Evolutionary conservation across 2,113 vertebrate genomes (phyloP).

Genomic region (Passer domesticus): DNA sequence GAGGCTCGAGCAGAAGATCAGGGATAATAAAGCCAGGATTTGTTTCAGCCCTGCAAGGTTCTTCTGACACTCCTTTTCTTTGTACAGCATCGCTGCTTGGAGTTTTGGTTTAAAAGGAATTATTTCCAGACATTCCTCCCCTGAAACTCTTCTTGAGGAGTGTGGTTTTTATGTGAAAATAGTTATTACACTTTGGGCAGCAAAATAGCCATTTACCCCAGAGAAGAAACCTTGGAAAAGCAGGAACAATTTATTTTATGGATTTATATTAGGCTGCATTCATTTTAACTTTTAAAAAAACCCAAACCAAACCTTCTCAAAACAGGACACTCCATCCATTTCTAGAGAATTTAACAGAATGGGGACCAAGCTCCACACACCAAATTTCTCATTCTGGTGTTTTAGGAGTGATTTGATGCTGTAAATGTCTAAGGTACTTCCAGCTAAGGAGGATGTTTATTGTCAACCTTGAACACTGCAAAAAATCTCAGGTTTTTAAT

Average conservation of each 20-base stretch:
- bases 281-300: background rate
- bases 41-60: constrained; percentile 11
- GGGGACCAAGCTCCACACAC: background rate
- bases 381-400: background rate
- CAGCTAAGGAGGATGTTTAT: background rate
- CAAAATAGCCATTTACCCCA: background rate
- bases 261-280: background rate
- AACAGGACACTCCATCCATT: background rate
- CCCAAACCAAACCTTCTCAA: background rate
- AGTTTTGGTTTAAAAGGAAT: constrained; percentile 27
- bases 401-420: background rate
- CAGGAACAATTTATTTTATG: background rate
- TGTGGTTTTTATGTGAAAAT: background rate
- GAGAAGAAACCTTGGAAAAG: background rate
- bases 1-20: constrained; percentile 9
- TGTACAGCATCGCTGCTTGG: background rate
- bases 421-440: background rate
- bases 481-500: background rate
- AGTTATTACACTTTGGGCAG: background rate
- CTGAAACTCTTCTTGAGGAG: background rate
- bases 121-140: constrained; percentile 42
- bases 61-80: background rate
- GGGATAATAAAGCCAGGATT: constrained; percentile 27
- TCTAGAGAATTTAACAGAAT: background rate
- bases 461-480: background rate